Percentiles rank a stretch among this genome's conserved stretches.
Conservation (phyloP, 64 coral and sea anemone genomes). For the Acropora yongei region DNA sequence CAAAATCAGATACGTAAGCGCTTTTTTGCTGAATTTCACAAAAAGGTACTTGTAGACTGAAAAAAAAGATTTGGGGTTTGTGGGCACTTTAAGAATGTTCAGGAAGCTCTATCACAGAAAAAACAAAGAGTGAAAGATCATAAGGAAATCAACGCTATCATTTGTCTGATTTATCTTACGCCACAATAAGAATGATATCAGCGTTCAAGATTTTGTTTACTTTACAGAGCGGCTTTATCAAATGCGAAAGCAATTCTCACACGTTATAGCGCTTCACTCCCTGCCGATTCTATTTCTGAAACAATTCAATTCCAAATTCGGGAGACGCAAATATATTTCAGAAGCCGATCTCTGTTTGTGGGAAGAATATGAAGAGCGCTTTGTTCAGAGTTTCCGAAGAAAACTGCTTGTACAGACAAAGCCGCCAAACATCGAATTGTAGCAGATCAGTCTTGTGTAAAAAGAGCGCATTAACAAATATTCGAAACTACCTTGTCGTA, state of each 20-base stretch:
- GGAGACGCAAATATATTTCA: not conserved
- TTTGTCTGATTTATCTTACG: not conserved
- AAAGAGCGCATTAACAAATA: not conserved
- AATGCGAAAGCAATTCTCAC: not conserved
- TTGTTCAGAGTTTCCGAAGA: too few species aligned
- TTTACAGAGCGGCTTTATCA: slow-evolving; percentile 12
- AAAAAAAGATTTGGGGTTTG: too few species aligned
- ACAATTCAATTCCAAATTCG: not conserved
- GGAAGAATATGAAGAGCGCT: not conserved
- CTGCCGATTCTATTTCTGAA: not conserved
- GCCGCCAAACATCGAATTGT: not conserved
- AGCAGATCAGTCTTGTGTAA: slow-evolving; percentile 1
- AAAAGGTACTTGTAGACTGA: too few species aligned
- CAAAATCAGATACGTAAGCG: too few species aligned
- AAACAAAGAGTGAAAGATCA: not conserved
- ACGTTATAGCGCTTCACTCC: not conserved
- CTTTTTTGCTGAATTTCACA: too few species aligned
- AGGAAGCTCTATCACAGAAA: not conserved
- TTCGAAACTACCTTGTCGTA: not conserved
- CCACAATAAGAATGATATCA: not conserved
- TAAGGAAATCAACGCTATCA: slow-evolving; percentile 25
- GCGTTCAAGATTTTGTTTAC: slow-evolving; percentile 9
- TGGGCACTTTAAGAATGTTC: not conserved
- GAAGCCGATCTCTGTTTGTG: not conserved
- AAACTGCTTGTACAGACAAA: not conserved